phyloP scores from a whole-genome alignment of 2,888 invertebrate genomes.

The Eumacrocentrus americanus region DNA sequence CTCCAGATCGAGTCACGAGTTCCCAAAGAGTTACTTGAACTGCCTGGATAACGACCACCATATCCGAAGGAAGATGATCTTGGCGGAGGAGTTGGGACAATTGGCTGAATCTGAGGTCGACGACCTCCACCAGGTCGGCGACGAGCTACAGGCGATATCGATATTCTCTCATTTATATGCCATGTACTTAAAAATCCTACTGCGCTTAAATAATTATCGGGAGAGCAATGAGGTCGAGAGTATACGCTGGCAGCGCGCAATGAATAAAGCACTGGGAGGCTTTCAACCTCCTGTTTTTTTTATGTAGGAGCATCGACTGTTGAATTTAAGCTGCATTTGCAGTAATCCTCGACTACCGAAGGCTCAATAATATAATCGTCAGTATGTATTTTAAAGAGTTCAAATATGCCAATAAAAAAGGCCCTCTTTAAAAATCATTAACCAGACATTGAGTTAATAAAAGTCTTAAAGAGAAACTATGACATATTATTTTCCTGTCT shows the following conservation, averaged over 20 bases:
- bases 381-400: no score
- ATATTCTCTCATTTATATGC: constrained; percentile 23
- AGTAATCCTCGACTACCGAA: no score
- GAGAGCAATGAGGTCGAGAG: background rate
- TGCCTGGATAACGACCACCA: constrained; percentile 32
- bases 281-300: background rate
- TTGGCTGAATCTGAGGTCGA: constrained; percentile 35
- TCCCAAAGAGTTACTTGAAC: constrained; percentile 48
- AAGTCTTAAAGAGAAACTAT: background rate
- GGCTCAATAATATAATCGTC: no score
- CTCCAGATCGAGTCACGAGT: constrained; percentile 42
- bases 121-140: constrained; percentile 33
- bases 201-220: background rate
- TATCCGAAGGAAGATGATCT: constrained; percentile 43
- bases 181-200: no score
- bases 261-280: background rate
- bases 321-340: no score
- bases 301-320: no score
- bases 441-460: no score
- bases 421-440: no score
- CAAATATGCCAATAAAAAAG: no score
- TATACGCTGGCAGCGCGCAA: no score
- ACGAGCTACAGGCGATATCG: constrained; percentile 44
- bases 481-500: constrained; percentile 12
- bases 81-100: constrained; percentile 48